Conservation (phyloP, 2,888 invertebrate genomes). For the Diaphora mendica region DNA sequence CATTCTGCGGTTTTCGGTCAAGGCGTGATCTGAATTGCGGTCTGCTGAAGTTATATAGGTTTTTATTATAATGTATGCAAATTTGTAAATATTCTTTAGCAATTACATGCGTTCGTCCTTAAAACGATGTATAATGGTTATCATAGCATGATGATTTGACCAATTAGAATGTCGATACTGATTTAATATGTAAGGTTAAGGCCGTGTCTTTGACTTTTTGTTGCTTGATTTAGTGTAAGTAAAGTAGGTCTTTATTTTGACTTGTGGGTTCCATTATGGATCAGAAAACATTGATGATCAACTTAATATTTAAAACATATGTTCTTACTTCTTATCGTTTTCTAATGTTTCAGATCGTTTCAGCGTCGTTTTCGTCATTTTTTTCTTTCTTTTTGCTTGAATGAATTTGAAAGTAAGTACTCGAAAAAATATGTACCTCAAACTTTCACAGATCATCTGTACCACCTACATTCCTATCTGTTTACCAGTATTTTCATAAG, state of each 20-base stretch:
- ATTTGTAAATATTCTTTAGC: slow-evolving; percentile 32
- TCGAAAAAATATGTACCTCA: neutral
- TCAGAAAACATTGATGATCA: neutral
- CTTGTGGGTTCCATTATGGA: neutral
- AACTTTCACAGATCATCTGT: neutral
- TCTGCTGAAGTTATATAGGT: slow-evolving; percentile 49
- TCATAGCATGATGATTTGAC: neutral
- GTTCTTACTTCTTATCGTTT: neutral
- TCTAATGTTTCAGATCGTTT: neutral
- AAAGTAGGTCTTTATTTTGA: neutral
- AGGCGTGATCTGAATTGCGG: slow-evolving; percentile 54
- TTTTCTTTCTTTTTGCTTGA: too few relatives aligned
- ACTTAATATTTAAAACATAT: neutral
- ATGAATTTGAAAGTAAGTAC: neutral
- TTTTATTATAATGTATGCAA: slow-evolving; percentile 29
- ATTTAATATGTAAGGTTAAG: neutral
- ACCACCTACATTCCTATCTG: neutral
- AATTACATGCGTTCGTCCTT: slow-evolving; percentile 16
- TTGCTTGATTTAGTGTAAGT: too few relatives aligned
- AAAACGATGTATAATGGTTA: neutral
- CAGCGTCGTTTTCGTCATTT: neutral
- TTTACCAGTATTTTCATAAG: neutral
- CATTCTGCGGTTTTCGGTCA: slow-evolving; percentile 57
- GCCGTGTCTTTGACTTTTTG: too few relatives aligned
- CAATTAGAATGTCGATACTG: neutral